Evolutionary conservation across 1,140 invertebrate species (phyloP), one percentile per base, ranked within the genome.

Genomic region (Polyergus mexicanus): DNA sequence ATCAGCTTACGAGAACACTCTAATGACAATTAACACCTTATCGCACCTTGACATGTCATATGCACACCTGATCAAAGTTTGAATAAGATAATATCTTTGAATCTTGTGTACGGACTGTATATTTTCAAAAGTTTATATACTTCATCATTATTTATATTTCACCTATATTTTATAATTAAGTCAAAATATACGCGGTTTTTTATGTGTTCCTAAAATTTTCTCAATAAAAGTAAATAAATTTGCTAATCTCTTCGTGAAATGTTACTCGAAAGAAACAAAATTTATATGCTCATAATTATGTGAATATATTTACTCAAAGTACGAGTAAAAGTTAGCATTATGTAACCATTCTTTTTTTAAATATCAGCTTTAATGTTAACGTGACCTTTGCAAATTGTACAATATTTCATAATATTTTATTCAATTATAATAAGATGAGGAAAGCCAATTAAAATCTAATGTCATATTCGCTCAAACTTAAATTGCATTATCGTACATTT

Each of bases 1-100:
- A 47, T 60, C 51, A 60, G 2, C 10, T 78, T 78, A 10, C 44
- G 28, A 77, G 58, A 69, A 69, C 71, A 11, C 44, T 32, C n/a
- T 28, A 58, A 72, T 19, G 38, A 72, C 25, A 84, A 84, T 84
- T 76, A 84, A 66, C 58, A 84, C 81, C 60, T 84, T 65, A 58
- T 84, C 81, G 54, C 47, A 63, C 47, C 68, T 83, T 74, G 16
- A 84, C 81, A 77, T 58, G 35, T 77, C 47, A 54, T 54, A 38
- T 32, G 41, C 28, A 41, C 81, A 84, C 72, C 25, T 62, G 85
- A 47, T 56, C 32, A 86, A 83, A 62, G 63, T 74, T 74, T 84
- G 65, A 22, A 13, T 47, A 60, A 85, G 72, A 85, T 85, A 85
- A 88, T 28, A 65, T n/a, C 35, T 74, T 47, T 54, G 16, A 77